These are phyloP conservation scores for Drepana arcuata DNA, from an alignment of 1,140 invertebrate species.

Conservation along the genomic window DNA sequence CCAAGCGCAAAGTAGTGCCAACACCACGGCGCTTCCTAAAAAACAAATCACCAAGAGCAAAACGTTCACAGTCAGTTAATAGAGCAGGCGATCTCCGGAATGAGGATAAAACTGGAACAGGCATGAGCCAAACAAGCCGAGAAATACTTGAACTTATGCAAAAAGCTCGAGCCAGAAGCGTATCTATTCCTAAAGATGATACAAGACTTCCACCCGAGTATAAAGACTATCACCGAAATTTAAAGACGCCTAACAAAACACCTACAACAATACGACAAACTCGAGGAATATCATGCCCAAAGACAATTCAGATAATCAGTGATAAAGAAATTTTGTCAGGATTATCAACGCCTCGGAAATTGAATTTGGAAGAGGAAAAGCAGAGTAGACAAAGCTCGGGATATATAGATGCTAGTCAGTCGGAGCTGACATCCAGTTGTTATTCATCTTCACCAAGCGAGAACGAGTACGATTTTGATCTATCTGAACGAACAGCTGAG, in stretches of 20 bases:
- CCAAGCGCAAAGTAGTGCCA: conserved; percentile 48
- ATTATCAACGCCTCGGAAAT: conserved; percentile 49
- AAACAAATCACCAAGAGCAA: conserved; percentile 55
- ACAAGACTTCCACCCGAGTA: conserved; percentile 45
- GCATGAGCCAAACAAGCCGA: conserved; percentile 62
- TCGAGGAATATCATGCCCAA: conserved; percentile 65
- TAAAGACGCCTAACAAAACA: conserved; percentile 64
- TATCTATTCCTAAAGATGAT: conserved; percentile 67
- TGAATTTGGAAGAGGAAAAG: conserved; percentile 19
- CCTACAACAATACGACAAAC: conserved; percentile 44
- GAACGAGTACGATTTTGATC: conserved; percentile 68
- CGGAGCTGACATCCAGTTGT: conserved; percentile 66
- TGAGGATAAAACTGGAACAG: conserved; percentile 32
- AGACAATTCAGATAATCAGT: conserved; percentile 70
- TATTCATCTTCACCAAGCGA: conserved; percentile 67
- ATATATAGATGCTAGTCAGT: conserved; percentile 68
- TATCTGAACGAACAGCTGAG: conserved; percentile 60
- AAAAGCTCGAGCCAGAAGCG: conserved; percentile 65
- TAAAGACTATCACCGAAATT: conserved; percentile 37
- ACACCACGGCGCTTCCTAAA: conserved; percentile 51
- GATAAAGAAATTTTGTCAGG: conserved; percentile 71
- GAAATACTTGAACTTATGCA: conserved; percentile 68
- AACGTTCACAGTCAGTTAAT: conserved; percentile 58
- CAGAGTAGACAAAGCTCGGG: conserved; percentile 56
- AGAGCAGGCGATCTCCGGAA: conserved; percentile 48